Base-by-base conservation (phyloP, 2,888 invertebrate species). In the Empis livida region DNA sequence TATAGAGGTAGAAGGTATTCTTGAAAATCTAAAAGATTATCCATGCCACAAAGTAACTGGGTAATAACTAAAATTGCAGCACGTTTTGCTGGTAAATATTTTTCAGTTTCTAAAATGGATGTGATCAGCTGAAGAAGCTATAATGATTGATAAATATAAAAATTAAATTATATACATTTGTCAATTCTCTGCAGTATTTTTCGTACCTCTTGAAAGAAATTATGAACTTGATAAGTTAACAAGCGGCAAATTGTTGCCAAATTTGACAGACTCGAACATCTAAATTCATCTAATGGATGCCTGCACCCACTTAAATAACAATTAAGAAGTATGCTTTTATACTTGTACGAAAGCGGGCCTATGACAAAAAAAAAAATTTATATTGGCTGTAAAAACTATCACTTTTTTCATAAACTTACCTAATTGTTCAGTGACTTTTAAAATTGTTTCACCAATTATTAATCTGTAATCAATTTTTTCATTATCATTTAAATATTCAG, bases 1-100 rank as follows among this genome's bases (percentile, higher is more conserved):
- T 69, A 70, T 31, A 68, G 60, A n/a, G 68, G 68, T 27, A 67
- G 41, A 3, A 70, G 53, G 55, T 62, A 60, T 15, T 68, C 63
- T 51, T 67, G 59, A 39, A 63, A 64, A 45, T 67, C 63, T 10
- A 63, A 27, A 3, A 70, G 58, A 48, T 61, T 67, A 5, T 67
- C 64, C 54, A 70, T 64, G 15, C 68, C 68, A 11, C 56, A 54
- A 1, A 70, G 52, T 0, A 70, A 54, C 49, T 70, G 64, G 37
- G 62, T 58, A 2, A 70, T 55, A 3, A 68, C 62, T 43, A 67
- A 51, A 23, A 64, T 57, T 8, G 68, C 64, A 11, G 65, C 66
- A 8, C 70, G 60, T 52, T 65, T 62, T 13, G 67, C 59, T 0
- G 68, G 68, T n/a, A 67, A 27, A 56, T 65, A 68, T 13, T 53